These are phyloP conservation scores for Psittacula echo DNA, from an alignment of 2,797 vertebrate species.

Conservation along the genomic window DNA sequence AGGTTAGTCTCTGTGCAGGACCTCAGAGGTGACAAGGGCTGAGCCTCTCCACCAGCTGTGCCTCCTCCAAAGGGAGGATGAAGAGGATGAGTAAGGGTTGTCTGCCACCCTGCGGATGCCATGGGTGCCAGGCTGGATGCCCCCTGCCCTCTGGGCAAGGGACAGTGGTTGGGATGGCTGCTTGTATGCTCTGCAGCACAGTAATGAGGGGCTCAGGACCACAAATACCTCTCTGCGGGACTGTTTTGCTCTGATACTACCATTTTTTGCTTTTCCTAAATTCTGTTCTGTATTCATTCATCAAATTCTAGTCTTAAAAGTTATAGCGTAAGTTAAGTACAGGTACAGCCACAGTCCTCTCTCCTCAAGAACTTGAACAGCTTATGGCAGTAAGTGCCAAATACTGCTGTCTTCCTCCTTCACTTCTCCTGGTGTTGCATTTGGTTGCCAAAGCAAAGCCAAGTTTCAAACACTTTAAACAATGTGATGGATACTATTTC, in stretches of 20 bases:
- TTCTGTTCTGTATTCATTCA: not conserved
- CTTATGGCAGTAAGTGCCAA: not conserved
- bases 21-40: not conserved
- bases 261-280: not conserved
- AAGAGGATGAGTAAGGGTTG: not conserved
- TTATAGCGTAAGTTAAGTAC: not conserved
- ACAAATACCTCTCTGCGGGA: not conserved
- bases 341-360: not conserved
- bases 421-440: not conserved
- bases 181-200: not conserved
- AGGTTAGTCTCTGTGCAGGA: fast-evolving
- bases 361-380: not conserved
- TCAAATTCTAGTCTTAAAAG: not conserved
- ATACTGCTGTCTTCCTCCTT: not conserved
- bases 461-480: not conserved
- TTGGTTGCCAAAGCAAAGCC: not conserved
- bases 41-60: not conserved
- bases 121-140: fast-evolving
- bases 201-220: not conserved
- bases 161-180: fast-evolving
- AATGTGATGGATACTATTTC: not conserved
- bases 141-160: fast-evolving
- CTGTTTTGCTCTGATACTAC: not conserved
- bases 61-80: not conserved
- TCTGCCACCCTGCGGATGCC: fast-evolving